Evolutionary conservation across 2,888 invertebrate species (phyloP).

Genomic region (Euplexia lucipara): DNA sequence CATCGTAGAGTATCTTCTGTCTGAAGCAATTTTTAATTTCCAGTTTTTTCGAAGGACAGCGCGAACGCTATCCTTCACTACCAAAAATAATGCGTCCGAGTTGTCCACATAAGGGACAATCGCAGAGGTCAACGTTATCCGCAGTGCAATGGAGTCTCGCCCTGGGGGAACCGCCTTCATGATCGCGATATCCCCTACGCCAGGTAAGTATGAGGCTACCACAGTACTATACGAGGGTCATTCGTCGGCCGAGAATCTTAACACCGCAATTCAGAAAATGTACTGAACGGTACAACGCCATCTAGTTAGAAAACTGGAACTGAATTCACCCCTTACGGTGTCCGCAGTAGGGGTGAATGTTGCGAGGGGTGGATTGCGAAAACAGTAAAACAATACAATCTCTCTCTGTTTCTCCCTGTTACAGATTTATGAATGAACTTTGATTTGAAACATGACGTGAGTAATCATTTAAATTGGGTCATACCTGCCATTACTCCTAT

Average conservation of each 20-base stretch:
- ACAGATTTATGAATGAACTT: no score
- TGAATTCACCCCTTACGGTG: neutral
- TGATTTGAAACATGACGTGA: no score
- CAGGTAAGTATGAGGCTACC: neutral
- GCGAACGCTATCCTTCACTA: neutral
- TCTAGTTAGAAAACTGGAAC: conserved; percentile 4
- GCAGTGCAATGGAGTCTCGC: conserved; percentile 4
- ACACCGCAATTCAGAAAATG: conserved; percentile 16
- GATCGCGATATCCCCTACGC: conserved; percentile 3
- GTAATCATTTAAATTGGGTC: neutral
- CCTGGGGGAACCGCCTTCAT: conserved; percentile 1
- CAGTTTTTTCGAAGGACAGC: neutral
- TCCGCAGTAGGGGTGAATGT: no score
- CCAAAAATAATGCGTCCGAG: conserved; percentile 4
- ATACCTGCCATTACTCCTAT: conserved; percentile 83
- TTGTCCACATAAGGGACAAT: conserved; percentile 1
- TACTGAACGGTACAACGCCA: neutral
- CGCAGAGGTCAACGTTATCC: conserved; percentile 1
- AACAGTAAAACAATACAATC: neutral
- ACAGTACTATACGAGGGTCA: neutral
- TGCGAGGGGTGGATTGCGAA: neutral
- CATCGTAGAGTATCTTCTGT: no score
- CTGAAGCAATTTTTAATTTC: no score
- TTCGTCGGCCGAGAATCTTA: conserved; percentile 7
- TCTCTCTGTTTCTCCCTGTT: neutral